Evolutionary conservation across 1,140 invertebrate species (phyloP), one percentile per base, ranked within the genome.

Genomic region (Cataglyphis hispanica): DNA sequence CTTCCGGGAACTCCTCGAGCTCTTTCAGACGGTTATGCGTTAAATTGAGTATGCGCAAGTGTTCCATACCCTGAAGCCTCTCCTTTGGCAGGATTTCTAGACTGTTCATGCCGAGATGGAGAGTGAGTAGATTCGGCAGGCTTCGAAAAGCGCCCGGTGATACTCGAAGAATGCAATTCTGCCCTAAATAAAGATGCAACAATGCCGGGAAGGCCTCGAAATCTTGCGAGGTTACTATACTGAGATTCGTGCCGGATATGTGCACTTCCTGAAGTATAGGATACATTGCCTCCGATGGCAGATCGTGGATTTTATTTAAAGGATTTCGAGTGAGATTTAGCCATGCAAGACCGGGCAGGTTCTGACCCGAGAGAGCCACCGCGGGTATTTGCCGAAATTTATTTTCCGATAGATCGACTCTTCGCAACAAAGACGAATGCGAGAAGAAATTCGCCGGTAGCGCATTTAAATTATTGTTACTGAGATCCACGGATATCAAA

Each of bases 191-290:
- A 22, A 99, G 95, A 89, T 97, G 97, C 88, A 97, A 96, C 11
- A 99, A 94, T 0, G 96, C 96, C 3, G 97, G 97, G 90, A 98
- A 98, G n/a, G 97, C 96, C 91, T 98, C 97, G 91, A 99, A 98
- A 90, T 98, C 98, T 91, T 97, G 97, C 61, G 97, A 98, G 0
- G 98, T 98, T 5, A 99, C 96, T 69, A 98, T 97, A 1, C 96
- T 98, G 16, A 99, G 95, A 93, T 98, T 98, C 0, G 98, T 98
- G 27, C 96, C 96, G 63, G 96, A 97, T 76, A 98, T 97, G 91
- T 98, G 97, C 10, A 99, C 95, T 93, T 98, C 97, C 92, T 98
- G 96, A 0, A 98, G 95, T 13, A 96, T 93, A n/a, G 97, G 97
- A 93, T 97, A 97, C 89, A 95, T 96, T 53, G 96, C 96, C 8